Conservation (phyloP, 2,888 invertebrate genomes). For the Polydesmus complanatus region DNA sequence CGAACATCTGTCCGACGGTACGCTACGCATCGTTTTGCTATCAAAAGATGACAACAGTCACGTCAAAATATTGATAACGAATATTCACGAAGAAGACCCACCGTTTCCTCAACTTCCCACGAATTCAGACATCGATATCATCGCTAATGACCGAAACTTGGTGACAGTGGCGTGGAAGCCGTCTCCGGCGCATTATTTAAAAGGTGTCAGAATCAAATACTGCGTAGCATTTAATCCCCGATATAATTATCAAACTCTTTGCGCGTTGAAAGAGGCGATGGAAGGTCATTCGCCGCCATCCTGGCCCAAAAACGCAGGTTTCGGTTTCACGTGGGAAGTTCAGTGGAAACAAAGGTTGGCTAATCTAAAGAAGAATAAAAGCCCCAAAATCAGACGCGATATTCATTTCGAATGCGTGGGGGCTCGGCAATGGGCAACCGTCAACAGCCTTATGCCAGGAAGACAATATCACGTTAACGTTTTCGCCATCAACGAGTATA, state of each 20-base stretch:
- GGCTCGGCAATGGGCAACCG: slow-evolving; percentile 37
- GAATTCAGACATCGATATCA: slow-evolving; percentile 9
- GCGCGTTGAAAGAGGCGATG: slow-evolving; percentile 36
- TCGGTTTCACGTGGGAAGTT: slow-evolving; percentile 27
- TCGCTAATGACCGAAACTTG: slow-evolving; percentile 10
- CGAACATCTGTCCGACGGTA: slow-evolving; percentile 21
- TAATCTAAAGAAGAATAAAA: slow-evolving; percentile 7
- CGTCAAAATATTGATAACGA: slow-evolving; percentile 26
- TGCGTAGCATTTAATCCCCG: slow-evolving; percentile 40
- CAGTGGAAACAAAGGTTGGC: slow-evolving; percentile 16
- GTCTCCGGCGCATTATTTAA: slow-evolving; percentile 18
- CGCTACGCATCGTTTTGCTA: slow-evolving; percentile 25
- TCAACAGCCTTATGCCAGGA: slow-evolving; percentile 36
- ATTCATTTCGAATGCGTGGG: slow-evolving; percentile 38
- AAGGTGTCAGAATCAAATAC: slow-evolving; percentile 29
- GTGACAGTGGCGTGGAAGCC: slow-evolving; percentile 23
- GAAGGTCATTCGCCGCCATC: slow-evolving; percentile 24
- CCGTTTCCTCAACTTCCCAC: slow-evolving; percentile 23
- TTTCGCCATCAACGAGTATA: slow-evolving; percentile 39
- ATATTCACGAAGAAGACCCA: slow-evolving; percentile 22
- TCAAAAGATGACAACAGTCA: slow-evolving; percentile 25
- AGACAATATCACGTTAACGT: slow-evolving; percentile 41
- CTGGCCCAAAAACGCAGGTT: slow-evolving; percentile 25
- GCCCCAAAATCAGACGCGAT: slow-evolving; percentile 20
- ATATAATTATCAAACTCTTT: slow-evolving; percentile 37